Evolutionary conservation across 2,113 vertebrate species (phyloP), one percentile per base, ranked within the genome.

Genomic region (Solea senegalensis): DNA sequence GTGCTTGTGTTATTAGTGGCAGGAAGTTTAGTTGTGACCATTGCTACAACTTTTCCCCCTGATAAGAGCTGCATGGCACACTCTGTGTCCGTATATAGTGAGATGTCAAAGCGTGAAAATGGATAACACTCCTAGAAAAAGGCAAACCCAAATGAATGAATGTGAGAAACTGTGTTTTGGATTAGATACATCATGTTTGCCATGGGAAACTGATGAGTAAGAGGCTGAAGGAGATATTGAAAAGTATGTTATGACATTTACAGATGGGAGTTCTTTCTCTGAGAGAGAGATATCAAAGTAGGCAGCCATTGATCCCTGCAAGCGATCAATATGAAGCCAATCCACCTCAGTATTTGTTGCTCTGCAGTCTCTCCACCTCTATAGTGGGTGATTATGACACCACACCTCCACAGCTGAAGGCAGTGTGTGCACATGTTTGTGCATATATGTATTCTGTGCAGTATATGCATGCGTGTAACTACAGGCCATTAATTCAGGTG

Each of bases 281-380:
- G 39, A 65, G 68, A 90, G 82, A 88, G 78, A 92, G 91, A 92
- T 90, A 92, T 90, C 90, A 92, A 88, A 90, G 88, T 66, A 86
- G 82, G 80, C 72, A 15, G 27, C 80, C 85, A 92, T 92, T 74
- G 89, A 93, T 92, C 82, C 45, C 54, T 4, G 26, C 43, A 76
- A 82, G 48, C 52, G 40, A 91, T 92, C 91, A 63, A 92, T 93
- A 83, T 11, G 34, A 78, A 71, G 76, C 88, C 86, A 82, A 84
- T 83, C 83, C 90, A 86, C 87, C 87, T 81, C 80, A 76, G 84
- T 81, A 81, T 92, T 86, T 86, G 89, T 83, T 89, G 86, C 88
- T 89, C 78, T 76, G 85, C 80, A 54, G 82, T 77, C 69, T 66
- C 67, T 75, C 82, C 89, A 88, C 74, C 85, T 89, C 84, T 84